Percentiles rank a stretch among this genome's conserved stretches.
These are phyloP conservation scores for Hirundo rustica DNA, from an alignment of 2,797 vertebrate genomes.

Conservation along the genomic window DNA sequence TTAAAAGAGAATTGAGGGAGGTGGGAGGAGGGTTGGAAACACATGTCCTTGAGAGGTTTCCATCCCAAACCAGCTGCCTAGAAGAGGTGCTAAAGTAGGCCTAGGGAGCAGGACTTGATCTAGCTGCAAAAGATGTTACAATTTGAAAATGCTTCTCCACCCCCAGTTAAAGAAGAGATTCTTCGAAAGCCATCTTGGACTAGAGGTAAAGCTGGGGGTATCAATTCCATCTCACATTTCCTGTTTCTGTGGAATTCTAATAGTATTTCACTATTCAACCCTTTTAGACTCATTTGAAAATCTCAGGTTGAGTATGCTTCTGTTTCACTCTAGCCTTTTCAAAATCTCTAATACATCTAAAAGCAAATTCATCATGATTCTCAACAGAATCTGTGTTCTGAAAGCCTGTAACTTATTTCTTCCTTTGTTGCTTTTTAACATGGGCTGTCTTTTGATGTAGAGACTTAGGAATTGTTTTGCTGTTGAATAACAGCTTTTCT, in stretches of 20 bases:
- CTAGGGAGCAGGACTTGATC: not conserved
- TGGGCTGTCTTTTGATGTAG: not conserved
- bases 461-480: not conserved
- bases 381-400: not conserved
- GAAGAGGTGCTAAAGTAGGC: not conserved
- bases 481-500: slow-evolving; percentile 16
- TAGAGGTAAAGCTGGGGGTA: not conserved
- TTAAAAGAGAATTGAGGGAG: not conserved
- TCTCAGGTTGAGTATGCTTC: not conserved
- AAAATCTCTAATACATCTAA: not conserved
- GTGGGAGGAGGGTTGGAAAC: not conserved
- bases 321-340: not conserved
- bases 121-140: not conserved
- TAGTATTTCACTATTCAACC: not conserved
- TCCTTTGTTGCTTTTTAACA: not conserved
- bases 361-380: not conserved
- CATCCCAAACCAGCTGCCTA: not conserved
- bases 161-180: not conserved
- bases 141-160: not conserved
- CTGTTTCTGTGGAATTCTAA: not conserved
- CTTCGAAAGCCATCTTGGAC: not conserved
- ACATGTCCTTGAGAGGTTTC: not conserved
- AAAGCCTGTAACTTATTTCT: not conserved
- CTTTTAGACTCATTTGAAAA: not conserved
- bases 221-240: not conserved